Percentiles rank a stretch among this genome's conserved stretches.
Evolutionary conservation across 2,113 vertebrate species (phyloP).

Genomic region (Pluvialis apricaria): DNA sequence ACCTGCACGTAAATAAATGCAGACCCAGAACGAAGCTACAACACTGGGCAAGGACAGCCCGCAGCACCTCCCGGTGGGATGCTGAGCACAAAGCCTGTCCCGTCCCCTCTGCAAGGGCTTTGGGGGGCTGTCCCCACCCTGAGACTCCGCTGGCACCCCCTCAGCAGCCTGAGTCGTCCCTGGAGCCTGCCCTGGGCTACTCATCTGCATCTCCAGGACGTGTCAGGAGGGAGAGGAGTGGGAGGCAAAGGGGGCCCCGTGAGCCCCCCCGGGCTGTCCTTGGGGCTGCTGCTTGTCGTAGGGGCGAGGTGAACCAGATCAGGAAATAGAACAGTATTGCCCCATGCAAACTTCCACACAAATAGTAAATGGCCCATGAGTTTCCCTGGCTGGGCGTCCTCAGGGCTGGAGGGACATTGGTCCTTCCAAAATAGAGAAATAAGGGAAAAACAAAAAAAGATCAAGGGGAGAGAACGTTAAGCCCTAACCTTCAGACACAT

Average conservation of each 20-base stretch:
- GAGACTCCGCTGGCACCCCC: neutral
- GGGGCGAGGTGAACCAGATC: neutral
- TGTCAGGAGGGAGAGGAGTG: neutral
- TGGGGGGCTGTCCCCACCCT: neutral
- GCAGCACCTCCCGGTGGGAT: accelerated
- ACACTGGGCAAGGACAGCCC: neutral
- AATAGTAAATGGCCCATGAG: neutral
- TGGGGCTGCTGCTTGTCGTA: accelerated
- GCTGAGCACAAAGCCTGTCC: neutral
- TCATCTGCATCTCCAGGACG: neutral
- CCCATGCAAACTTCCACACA: neutral
- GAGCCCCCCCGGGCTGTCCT: neutral
- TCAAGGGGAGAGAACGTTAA: neutral
- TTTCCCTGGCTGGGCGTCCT: neutral
- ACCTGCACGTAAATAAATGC: neutral
- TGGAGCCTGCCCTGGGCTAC: neutral
- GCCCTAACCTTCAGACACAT: neutral
- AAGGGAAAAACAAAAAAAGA: neutral
- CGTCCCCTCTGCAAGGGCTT: accelerated
- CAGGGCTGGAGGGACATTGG: neutral
- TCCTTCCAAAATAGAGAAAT: neutral
- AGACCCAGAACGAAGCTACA: neutral
- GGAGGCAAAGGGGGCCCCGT: neutral
- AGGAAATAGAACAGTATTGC: neutral
- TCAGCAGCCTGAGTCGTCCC: neutral